Conservation (phyloP, 1,140 invertebrate genomes). For the Sitophilus oryzae region DNA sequence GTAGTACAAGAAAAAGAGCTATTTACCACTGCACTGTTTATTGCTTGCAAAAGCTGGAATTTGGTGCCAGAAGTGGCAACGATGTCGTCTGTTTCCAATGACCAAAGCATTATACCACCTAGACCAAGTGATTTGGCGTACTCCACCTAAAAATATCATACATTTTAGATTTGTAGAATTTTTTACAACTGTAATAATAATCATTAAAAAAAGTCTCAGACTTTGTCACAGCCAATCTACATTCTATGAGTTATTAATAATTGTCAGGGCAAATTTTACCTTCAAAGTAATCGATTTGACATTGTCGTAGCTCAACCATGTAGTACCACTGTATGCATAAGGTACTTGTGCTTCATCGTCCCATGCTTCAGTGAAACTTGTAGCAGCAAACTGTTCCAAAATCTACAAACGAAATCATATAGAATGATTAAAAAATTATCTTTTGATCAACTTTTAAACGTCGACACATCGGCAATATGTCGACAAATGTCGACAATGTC, state of each 20-base stretch:
- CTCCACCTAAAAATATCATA: constrained; percentile 24
- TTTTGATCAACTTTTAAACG: background rate
- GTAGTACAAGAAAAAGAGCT: constrained; percentile 1
- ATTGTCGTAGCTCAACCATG: constrained; percentile 77
- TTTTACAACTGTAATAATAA: background rate
- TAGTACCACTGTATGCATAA: constrained; percentile 55
- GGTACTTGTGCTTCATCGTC: constrained; percentile 54
- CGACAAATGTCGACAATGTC: too few relatives aligned
- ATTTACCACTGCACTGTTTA: constrained; percentile 43
- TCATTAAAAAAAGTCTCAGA: constrained; percentile 5
- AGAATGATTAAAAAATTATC: background rate
- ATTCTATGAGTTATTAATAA: too few relatives aligned
- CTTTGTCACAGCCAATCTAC: too few relatives aligned
- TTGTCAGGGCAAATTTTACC: constrained; percentile 19
- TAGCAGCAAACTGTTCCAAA: constrained; percentile 28
- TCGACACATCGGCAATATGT: too few relatives aligned
- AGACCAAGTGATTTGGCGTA: constrained; percentile 41
- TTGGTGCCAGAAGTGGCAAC: constrained; percentile 47
- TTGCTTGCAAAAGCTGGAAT: constrained; percentile 54
- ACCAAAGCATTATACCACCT: constrained; percentile 66
- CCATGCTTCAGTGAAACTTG: constrained; percentile 49
- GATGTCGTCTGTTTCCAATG: constrained; percentile 60
- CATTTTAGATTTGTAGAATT: background rate
- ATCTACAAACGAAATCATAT: constrained; percentile 22
- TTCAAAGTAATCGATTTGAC: constrained; percentile 50